A percentile compares a stretch with the other conserved stretches of the same genome.
phyloP scores from a whole-genome alignment of 2,113 vertebrate genomes.

The Phainopepla nitens region DNA sequence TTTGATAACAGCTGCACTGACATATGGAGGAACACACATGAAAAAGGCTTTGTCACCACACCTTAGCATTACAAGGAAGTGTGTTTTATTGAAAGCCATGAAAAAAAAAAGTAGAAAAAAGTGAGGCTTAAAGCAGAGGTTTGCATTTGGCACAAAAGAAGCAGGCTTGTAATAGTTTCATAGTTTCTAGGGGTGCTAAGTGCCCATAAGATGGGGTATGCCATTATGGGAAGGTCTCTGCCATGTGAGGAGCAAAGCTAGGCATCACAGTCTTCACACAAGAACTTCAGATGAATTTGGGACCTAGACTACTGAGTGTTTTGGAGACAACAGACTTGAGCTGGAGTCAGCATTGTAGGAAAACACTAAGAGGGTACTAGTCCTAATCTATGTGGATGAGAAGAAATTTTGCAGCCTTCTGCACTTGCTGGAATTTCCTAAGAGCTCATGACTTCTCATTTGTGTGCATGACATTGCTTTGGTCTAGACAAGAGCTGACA shows the following conservation, averaged over 20 bases:
- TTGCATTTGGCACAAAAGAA: neutral
- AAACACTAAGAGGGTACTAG: neutral
- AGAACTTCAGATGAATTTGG: neutral
- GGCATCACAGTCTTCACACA: neutral
- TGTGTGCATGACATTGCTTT: neutral
- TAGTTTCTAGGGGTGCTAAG: neutral
- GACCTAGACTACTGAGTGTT: neutral
- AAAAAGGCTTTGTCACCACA: neutral
- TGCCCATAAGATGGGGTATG: neutral
- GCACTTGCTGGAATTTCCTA: neutral
- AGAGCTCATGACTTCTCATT: neutral
- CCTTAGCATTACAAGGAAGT: neutral
- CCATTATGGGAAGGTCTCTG: neutral
- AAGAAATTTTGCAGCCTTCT: neutral
- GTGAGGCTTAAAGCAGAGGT: neutral
- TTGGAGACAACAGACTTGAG: neutral
- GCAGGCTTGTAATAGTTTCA: neutral
- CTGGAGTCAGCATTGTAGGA: neutral
- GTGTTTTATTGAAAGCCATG: neutral
- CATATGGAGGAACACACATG: neutral
- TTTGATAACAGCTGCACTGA: neutral
- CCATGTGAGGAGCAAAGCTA: neutral
- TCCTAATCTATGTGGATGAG: neutral
- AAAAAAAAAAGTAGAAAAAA: neutral
- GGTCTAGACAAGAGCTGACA: neutral